Evolutionary conservation across 1,140 invertebrate species (phyloP).

Genomic region (Anadara kagoshimensis): DNA sequence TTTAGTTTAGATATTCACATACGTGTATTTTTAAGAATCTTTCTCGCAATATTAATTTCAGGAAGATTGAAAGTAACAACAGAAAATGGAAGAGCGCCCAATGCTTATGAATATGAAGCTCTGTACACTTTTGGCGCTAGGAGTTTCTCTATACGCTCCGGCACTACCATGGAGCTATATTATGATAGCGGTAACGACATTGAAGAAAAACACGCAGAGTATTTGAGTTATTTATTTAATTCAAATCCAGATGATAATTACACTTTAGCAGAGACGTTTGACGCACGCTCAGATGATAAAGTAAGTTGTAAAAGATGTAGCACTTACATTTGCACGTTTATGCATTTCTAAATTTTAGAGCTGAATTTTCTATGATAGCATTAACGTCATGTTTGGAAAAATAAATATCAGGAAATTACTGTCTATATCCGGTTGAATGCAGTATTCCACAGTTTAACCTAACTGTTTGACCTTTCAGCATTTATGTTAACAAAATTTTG

Average conservation of each 20-base stretch:
- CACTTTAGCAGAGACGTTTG: conserved; percentile 7
- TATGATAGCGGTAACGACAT: conserved; percentile 36
- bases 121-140: conserved; percentile 32
- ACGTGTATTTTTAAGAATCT: no score
- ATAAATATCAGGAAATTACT: background rate
- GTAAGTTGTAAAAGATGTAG: background rate
- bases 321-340: background rate
- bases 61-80: conserved; percentile 27
- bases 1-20: no score
- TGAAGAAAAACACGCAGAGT: conserved; percentile 15
- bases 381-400: background rate
- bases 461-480: background rate
- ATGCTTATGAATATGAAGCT: conserved; percentile 7
- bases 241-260: background rate
- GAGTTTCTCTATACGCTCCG: conserved; percentile 29
- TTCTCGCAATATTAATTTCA: no score
- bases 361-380: background rate
- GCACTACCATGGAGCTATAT: conserved; percentile 21
- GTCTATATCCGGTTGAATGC: background rate
- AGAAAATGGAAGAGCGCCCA: conserved; percentile 3
- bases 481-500: background rate
- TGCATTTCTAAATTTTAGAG: background rate
- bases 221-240: conserved; percentile 18
- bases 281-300: conserved; percentile 27
- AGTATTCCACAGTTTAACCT: background rate